These are phyloP conservation scores for Stenodera caucasica DNA, from an alignment of 2,888 invertebrate genomes.

Conservation along the genomic window DNA sequence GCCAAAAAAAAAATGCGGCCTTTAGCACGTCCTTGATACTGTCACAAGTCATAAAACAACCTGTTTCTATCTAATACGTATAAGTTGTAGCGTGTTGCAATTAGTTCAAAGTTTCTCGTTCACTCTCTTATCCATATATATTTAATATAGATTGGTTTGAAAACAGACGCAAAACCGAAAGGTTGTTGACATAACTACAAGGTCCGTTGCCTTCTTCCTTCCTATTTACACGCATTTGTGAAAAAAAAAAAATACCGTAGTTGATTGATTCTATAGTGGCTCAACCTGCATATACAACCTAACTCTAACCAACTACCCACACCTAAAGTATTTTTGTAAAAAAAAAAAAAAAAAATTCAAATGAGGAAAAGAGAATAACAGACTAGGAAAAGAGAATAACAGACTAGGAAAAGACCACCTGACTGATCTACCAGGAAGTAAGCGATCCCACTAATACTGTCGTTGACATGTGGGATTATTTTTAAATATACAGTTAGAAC, in stretches of 20 bases:
- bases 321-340: slow-evolving; percentile 3
- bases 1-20: background rate
- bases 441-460: slow-evolving; percentile 7
- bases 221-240: background rate
- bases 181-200: slow-evolving; percentile 4
- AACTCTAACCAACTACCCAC: background rate
- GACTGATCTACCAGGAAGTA: slow-evolving; percentile 17
- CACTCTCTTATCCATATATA: background rate
- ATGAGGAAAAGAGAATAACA: no score
- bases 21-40: slow-evolving; percentile 9
- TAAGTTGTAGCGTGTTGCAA: background rate
- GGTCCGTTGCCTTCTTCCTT: slow-evolving; percentile 1
- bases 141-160: background rate
- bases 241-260: background rate
- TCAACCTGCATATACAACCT: background rate
- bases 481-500: no score
- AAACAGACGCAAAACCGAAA: background rate
- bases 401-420: slow-evolving; percentile 16
- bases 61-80: slow-evolving; percentile 1
- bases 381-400: background rate
- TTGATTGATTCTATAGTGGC: slow-evolving; percentile 1
- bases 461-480: background rate
- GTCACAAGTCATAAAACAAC: background rate
- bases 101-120: slow-evolving; percentile 5
- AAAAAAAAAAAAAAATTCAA: background rate